These are phyloP conservation scores for Drosophila sp. DNA, from an alignment of 1,140 invertebrate genomes.

Conservation along the genomic window DNA sequence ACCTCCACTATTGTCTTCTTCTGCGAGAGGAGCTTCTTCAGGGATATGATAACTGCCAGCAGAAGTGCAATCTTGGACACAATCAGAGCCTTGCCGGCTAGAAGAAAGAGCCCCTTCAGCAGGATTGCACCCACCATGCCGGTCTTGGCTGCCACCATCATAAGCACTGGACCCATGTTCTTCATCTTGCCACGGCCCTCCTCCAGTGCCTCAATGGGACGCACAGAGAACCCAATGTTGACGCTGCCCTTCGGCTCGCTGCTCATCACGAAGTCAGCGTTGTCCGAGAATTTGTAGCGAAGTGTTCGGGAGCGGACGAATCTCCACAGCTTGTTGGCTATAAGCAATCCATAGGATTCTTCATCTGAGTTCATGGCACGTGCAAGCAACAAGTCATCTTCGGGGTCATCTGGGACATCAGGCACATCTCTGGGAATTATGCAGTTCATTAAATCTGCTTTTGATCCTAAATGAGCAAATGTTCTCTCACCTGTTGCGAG, in stretches of 20 bases:
- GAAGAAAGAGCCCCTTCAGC: constrained; percentile 91
- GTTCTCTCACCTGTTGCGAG: constrained; percentile 87
- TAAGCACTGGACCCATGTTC: constrained; percentile 90
- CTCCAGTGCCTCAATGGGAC: constrained; percentile 86
- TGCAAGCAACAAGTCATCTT: constrained; percentile 77
- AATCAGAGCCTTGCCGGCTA: constrained; percentile 92
- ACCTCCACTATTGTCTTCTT: constrained; percentile 92
- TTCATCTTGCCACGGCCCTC: constrained; percentile 90
- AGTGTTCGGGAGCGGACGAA: constrained; percentile 90
- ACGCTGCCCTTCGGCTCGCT: constrained; percentile 89
- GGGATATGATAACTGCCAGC: constrained; percentile 90
- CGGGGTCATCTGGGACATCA: constrained; percentile 72
- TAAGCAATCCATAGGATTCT: constrained; percentile 88
- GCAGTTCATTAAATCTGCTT: neutral
- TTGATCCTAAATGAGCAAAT: neutral
- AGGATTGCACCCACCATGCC: constrained; percentile 91
- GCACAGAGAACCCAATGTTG: constrained; percentile 89
- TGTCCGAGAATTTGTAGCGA: constrained; percentile 89
- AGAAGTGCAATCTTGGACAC: constrained; percentile 93
- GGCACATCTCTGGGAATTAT: constrained; percentile 61
- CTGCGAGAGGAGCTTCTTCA: constrained; percentile 91
- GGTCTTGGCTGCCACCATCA: constrained; percentile 91
- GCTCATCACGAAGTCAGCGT: constrained; percentile 89
- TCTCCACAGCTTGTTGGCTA: constrained; percentile 89
- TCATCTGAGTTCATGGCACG: constrained; percentile 87